Evolutionary conservation across 2,797 vertebrate genomes (phyloP).

Genomic region (Myiotriccus ornatus): DNA sequence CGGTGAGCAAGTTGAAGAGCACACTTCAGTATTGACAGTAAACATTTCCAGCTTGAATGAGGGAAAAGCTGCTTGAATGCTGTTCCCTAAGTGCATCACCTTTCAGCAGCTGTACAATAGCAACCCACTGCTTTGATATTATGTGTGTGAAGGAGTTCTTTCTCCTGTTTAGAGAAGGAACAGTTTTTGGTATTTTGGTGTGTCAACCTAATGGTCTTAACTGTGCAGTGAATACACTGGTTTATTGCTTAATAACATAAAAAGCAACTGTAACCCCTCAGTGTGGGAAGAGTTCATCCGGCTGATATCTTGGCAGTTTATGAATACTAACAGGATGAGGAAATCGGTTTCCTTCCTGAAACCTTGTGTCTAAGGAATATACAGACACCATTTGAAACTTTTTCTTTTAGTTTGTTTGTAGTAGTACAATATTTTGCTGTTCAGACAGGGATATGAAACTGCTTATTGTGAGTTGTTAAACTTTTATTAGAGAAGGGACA

Average conservation of each 20-base stretch:
- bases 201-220: background rate
- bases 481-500: background rate
- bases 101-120: background rate
- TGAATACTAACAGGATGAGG: slow-evolving; percentile 68
- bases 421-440: background rate
- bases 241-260: background rate
- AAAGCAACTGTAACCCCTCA: background rate
- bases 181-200: background rate
- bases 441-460: background rate
- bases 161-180: background rate
- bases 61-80: background rate
- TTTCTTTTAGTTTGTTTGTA: slow-evolving; percentile 21
- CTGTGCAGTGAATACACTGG: background rate
- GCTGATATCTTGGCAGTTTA: slow-evolving; percentile 58
- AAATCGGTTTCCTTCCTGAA: slow-evolving; percentile 79
- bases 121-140: background rate
- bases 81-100: background rate
- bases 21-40: background rate
- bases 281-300: slow-evolving; percentile 47
- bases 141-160: background rate
- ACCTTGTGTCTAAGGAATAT: slow-evolving; percentile 59
- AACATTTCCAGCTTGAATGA: background rate
- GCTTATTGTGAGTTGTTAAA: background rate
- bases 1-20: background rate
- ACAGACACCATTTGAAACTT: slow-evolving; percentile 43